Conservation (phyloP, 37 sponge, comb jelly and placozoan species). For the Trichoplax adhaerens region DNA sequence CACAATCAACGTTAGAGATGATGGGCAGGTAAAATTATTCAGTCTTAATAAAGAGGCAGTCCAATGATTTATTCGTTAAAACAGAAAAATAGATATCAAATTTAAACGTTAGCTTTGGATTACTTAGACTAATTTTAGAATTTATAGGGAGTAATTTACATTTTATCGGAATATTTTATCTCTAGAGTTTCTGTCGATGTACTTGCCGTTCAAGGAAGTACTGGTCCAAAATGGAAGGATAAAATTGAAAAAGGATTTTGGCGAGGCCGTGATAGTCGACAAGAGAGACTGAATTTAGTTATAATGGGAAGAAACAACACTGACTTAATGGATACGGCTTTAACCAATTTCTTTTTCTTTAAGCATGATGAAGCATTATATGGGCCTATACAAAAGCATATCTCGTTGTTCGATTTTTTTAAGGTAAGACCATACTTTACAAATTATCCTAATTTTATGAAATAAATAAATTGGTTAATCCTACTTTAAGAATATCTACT, state of each 20-base stretch:
- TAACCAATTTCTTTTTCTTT: conserved; percentile 76
- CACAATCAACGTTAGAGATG: conserved; percentile 57
- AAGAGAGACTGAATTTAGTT: conserved; percentile 81
- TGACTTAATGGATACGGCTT: conserved; percentile 60
- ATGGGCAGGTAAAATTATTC: conserved; percentile 38
- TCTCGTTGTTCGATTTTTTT: conserved; percentile 68
- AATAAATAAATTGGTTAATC: too few species aligned
- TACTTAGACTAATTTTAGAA: too few species aligned
- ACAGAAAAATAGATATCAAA: too few species aligned
- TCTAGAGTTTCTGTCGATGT: conserved; percentile 46
- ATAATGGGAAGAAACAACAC: conserved; percentile 34
- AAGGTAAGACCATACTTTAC: conserved; percentile 26
- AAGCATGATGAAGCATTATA: conserved; percentile 46
- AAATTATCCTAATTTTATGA: too few species aligned
- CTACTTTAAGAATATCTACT: too few species aligned
- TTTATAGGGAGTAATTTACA: too few species aligned
- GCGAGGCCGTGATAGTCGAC: conserved; percentile 86
- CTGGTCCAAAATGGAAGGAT: conserved; percentile 49
- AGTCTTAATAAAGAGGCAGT: too few species aligned
- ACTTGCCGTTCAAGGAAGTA: conserved; percentile 38
- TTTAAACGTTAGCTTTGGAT: too few species aligned
- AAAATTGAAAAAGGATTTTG: conserved; percentile 73
- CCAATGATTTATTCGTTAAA: too few species aligned
- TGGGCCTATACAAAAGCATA: conserved; percentile 38
- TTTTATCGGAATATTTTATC: not conserved